A percentile compares a stretch with the other conserved stretches of the same genome.
Evolutionary conservation across 2,888 invertebrate species (phyloP).

Genomic region (Gastracanthus pulcherrimus): DNA sequence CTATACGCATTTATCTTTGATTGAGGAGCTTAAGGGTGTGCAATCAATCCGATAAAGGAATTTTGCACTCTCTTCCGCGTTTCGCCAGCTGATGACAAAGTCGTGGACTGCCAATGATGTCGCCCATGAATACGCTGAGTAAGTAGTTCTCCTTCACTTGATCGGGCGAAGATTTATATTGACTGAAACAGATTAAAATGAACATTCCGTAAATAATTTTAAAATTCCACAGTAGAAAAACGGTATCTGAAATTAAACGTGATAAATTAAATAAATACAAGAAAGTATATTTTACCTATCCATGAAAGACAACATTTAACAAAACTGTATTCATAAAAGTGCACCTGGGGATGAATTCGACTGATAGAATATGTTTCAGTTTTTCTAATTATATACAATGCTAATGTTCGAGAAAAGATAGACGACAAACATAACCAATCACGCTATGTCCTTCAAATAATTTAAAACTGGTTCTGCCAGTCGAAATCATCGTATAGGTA

Average conservation of each 20-base stretch:
- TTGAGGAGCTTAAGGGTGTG: neutral
- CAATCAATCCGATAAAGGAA: conserved; percentile 57
- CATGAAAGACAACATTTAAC: no score
- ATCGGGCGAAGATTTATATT: conserved; percentile 87
- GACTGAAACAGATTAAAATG: conserved; percentile 79
- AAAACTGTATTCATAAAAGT: neutral
- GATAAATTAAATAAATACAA: no score
- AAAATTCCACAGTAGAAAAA: neutral
- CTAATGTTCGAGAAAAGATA: no score
- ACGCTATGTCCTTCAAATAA: no score
- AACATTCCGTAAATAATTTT: neutral
- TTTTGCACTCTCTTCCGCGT: conserved; percentile 80
- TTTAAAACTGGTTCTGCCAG: neutral
- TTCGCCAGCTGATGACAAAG: conserved; percentile 90
- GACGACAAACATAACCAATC: no score
- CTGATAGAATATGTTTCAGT: no score
- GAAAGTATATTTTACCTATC: no score
- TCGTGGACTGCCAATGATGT: conserved; percentile 89
- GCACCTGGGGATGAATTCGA: no score
- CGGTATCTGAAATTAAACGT: no score
- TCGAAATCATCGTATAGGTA: neutral
- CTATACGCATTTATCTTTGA: conserved; percentile 41
- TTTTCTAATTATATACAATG: no score
- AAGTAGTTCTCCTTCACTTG: conserved; percentile 86
- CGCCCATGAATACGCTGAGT: conserved; percentile 91